Base-by-base conservation (phyloP, 2,113 vertebrate genomes). In the Crotalus tigris region DNA sequence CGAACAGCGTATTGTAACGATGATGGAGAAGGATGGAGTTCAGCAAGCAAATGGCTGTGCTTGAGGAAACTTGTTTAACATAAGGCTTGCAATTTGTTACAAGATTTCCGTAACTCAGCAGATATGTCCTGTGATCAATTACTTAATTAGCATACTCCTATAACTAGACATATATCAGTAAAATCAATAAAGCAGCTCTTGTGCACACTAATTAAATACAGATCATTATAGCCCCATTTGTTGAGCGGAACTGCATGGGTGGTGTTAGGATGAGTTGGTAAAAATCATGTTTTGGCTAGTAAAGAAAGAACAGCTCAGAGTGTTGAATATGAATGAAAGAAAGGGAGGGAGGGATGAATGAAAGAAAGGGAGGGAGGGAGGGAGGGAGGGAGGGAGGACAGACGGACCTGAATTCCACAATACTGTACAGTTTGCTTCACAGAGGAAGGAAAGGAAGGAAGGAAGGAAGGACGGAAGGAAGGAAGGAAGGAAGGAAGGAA, bases 191-290 rank as follows among this genome's bases (percentile, higher is more conserved):
- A 85, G 90, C 92, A 39, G 87, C 87, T 91, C 5, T 92, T 94
- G 95, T 94, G 87, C 91, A 61, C 93, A 44, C 29, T 94, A 95
- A 95, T 95, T 96, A 94, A 94, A 94, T 93, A 85, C 87, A 6
- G 24, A 95, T 95, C 89, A 92, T 95, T 93, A 91, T 39, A 57
- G 88, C 13, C 55, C 57, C 92, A 89, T 93, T 93, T 96, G 93
- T 95, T 93, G 90, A 29, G 89, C 59, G n/a, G 4, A 95, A 19
- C 46, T 87, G 88, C 87, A 90, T 69, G 54, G 75, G 12, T 90
- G 49, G 24, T 92, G 12, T 13, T 53, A 58, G 93, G 93, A 91
- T 89, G 75, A 87, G 51, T 8, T 91, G 93, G 94, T 54, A 88
- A 89, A 85, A 94, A 85, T 2, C 29, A 59, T 55, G 23, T 94